Evolutionary conservation across 2,113 vertebrate species (phyloP).

Genomic region (Microcebus jonahi): DNA sequence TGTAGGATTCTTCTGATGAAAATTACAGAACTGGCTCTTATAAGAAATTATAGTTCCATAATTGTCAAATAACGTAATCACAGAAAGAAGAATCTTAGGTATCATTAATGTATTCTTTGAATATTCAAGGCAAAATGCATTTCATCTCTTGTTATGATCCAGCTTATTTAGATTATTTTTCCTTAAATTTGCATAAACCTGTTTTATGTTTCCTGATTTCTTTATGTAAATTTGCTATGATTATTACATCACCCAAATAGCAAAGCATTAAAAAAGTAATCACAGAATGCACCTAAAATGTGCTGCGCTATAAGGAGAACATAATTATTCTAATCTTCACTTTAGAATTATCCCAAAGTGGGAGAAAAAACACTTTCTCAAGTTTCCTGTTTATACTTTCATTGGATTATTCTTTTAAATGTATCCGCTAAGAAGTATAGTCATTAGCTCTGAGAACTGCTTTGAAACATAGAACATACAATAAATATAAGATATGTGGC

Average conservation of each 20-base stretch:
- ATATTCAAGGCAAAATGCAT: slow-evolving; percentile 77
- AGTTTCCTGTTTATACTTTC: slow-evolving; percentile 66
- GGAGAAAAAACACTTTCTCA: slow-evolving; percentile 42
- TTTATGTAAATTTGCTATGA: slow-evolving; percentile 72
- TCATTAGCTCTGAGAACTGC: slow-evolving; percentile 68
- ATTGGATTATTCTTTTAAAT: slow-evolving; percentile 54
- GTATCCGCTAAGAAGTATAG: slow-evolving; percentile 44
- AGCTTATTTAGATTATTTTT: slow-evolving; percentile 80
- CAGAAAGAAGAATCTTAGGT: slow-evolving; percentile 72
- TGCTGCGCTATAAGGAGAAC: slow-evolving; percentile 63
- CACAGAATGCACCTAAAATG: slow-evolving; percentile 56
- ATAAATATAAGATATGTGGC: slow-evolving; percentile 84
- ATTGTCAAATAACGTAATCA: slow-evolving; percentile 86
- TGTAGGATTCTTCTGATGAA: slow-evolving; percentile 84
- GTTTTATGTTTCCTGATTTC: slow-evolving; percentile 77
- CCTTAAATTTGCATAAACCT: slow-evolving; percentile 76
- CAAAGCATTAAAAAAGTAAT: slow-evolving; percentile 68
- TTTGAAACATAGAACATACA: slow-evolving; percentile 82
- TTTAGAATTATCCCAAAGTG: slow-evolving; percentile 50
- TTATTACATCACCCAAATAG: slow-evolving; percentile 75
- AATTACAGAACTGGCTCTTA: slow-evolving; percentile 88
- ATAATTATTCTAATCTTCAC: slow-evolving; percentile 60
- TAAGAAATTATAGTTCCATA: slow-evolving; percentile 83
- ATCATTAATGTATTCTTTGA: slow-evolving; percentile 79
- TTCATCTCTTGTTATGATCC: slow-evolving; percentile 75